Conservation (phyloP, 2,797 vertebrate genomes). For the Pangasius djambal region DNA sequence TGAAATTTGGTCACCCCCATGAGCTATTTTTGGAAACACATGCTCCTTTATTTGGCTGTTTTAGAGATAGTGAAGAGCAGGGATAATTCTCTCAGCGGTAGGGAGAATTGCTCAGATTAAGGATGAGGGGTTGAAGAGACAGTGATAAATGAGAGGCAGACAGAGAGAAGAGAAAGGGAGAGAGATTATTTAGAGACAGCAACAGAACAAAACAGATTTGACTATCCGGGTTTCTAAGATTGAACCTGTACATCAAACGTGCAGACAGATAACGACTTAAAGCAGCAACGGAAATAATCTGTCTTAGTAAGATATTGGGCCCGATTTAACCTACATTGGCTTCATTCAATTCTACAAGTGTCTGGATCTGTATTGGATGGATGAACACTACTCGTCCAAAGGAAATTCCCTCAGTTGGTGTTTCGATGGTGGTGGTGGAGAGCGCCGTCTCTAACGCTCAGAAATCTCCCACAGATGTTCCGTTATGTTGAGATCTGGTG, state of each 20-base stretch:
- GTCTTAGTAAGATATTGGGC: not conserved
- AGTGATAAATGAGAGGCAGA: not conserved
- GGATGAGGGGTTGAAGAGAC: not conserved
- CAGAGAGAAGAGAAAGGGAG: not conserved
- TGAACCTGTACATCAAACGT: not conserved
- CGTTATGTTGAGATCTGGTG: too few relatives aligned
- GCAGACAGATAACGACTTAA: not conserved
- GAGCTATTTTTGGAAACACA: constrained; percentile 35
- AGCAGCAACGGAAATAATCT: not conserved
- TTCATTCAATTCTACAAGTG: not conserved
- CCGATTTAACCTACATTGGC: not conserved
- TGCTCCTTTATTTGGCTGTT: constrained; percentile 9
- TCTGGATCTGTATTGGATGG: not conserved
- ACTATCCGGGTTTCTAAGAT: not conserved
- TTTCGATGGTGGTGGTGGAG: not conserved
- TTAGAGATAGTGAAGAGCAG: constrained; percentile 17
- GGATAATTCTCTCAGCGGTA: constrained; percentile 5
- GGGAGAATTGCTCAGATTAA: not conserved
- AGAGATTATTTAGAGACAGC: not conserved
- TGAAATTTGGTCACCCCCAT: constrained; percentile 2
- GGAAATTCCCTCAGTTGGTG: not conserved
- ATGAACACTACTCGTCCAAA: not conserved
- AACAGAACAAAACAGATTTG: not conserved
- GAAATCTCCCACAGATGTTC: too few relatives aligned
- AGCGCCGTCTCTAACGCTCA: not conserved